These are phyloP conservation scores for Cyanistes caeruleus DNA, from an alignment of 2,113 vertebrate species.

Conservation along the genomic window DNA sequence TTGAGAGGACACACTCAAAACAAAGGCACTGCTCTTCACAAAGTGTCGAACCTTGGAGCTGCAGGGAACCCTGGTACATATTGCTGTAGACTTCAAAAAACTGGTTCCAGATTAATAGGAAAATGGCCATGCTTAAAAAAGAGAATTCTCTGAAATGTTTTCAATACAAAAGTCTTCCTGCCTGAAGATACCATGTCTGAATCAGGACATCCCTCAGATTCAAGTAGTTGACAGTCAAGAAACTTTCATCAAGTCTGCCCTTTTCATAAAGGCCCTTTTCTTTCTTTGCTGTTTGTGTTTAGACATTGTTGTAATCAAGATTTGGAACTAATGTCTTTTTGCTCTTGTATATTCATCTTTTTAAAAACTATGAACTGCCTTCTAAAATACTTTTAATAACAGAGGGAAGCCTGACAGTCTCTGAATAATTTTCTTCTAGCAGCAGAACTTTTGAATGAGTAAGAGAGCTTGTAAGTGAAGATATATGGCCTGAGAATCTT, in stretches of 20 bases:
- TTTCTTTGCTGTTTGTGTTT: background rate
- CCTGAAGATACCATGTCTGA: background rate
- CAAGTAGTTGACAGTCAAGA: background rate
- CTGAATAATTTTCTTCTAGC: background rate
- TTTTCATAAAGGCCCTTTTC: background rate
- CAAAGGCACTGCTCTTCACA: background rate
- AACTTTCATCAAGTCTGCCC: background rate
- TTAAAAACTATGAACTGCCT: background rate
- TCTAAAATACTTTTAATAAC: background rate
- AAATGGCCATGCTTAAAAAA: background rate
- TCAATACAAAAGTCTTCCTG: background rate
- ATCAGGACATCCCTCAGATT: background rate
- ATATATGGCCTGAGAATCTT: background rate
- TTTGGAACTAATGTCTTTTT: background rate
- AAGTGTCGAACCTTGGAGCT: background rate
- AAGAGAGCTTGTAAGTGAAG: background rate
- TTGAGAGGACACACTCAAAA: background rate
- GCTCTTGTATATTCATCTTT: background rate
- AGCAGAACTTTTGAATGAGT: background rate
- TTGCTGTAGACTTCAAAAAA: background rate
- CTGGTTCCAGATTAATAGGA: background rate
- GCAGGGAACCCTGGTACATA: background rate
- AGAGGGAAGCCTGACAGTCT: background rate
- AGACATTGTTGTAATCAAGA: background rate
- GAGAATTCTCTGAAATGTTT: background rate